A percentile compares a stretch with the other conserved stretches of the same genome.
Conservation (phyloP, 1,140 invertebrate species). For the Papilio aristodemus region DNA sequence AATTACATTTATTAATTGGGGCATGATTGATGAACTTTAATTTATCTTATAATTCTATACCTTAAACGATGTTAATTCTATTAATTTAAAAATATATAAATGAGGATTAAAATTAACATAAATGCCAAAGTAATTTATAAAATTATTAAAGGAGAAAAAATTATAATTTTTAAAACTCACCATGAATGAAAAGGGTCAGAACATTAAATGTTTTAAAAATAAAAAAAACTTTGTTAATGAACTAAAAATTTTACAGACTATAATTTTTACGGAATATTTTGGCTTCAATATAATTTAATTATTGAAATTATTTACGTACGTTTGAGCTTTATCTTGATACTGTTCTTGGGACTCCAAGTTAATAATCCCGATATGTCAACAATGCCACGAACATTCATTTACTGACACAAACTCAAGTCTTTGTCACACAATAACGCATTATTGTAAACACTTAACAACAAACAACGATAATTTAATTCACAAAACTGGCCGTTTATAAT, state of each 20-base stretch:
- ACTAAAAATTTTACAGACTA: too few relatives aligned
- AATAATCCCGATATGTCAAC: conserved; percentile 72
- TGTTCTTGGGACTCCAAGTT: conserved; percentile 75
- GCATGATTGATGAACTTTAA: too few relatives aligned
- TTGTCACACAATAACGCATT: conserved; percentile 43
- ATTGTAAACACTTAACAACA: conserved; percentile 38
- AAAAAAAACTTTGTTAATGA: too few relatives aligned
- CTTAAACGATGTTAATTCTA: background rate
- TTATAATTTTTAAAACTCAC: too few relatives aligned
- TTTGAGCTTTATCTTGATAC: conserved; percentile 77
- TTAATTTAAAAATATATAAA: background rate
- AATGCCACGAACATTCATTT: conserved; percentile 74
- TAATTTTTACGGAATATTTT: too few relatives aligned
- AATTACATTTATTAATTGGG: background rate
- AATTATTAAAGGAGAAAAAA: too few relatives aligned
- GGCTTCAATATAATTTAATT: too few relatives aligned
- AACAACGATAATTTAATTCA: conserved; percentile 19
- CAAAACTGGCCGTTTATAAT: conserved; percentile 26
- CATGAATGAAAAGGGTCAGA: too few relatives aligned
- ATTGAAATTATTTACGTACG: conserved; percentile 58
- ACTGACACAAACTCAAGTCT: conserved; percentile 67
- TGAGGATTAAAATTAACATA: background rate
- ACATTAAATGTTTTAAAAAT: too few relatives aligned
- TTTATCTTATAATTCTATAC: background rate
- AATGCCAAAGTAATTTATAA: too few relatives aligned